phyloP scores from a whole-genome alignment of 2,113 vertebrate genomes.

The Tretioscincus oriximinensis region DNA sequence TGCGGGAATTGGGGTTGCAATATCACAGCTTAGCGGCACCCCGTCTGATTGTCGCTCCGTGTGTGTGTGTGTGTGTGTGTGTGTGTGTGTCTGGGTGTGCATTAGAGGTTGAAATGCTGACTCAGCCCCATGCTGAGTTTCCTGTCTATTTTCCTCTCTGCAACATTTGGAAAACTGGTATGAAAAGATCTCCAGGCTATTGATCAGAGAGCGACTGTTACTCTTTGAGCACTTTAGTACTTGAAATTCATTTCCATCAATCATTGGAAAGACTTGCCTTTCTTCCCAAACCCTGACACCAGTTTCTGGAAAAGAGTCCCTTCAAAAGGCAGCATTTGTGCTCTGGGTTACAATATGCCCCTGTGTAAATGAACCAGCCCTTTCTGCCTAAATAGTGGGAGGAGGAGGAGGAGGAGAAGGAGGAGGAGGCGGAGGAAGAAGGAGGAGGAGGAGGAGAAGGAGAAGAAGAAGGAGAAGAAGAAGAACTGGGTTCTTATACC shows the following conservation, averaged over 20 bases:
- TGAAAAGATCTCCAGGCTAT: not conserved
- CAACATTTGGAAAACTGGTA: conserved; percentile 15
- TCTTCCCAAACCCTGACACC: not conserved
- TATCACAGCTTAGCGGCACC: not conserved
- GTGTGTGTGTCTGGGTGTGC: too few species aligned
- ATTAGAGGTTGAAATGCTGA: conserved; percentile 14
- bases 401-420: too few species aligned
- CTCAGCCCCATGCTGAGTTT: not conserved
- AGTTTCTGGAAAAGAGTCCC: not conserved
- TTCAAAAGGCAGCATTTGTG: not conserved
- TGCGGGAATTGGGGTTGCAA: conserved; percentile 34
- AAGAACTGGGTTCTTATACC: too few species aligned
- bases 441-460: too few species aligned
- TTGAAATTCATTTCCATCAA: not conserved
- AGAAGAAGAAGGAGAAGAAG: too few species aligned
- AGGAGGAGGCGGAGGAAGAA: too few species aligned
- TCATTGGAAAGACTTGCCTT: not conserved
- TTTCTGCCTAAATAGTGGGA: too few species aligned
- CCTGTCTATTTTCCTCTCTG: conserved; percentile 28
- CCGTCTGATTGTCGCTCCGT: not conserved
- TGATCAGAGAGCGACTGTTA: conserved; percentile 43
- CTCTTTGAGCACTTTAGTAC: conserved; percentile 46
- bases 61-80: too few species aligned
- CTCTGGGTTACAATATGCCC: not conserved
- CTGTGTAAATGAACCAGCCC: not conserved